A percentile compares a stretch with the other conserved stretches of the same genome.
phyloP scores from a whole-genome alignment of 2,797 vertebrate genomes.

The Coranthus polyacanthus region DNA sequence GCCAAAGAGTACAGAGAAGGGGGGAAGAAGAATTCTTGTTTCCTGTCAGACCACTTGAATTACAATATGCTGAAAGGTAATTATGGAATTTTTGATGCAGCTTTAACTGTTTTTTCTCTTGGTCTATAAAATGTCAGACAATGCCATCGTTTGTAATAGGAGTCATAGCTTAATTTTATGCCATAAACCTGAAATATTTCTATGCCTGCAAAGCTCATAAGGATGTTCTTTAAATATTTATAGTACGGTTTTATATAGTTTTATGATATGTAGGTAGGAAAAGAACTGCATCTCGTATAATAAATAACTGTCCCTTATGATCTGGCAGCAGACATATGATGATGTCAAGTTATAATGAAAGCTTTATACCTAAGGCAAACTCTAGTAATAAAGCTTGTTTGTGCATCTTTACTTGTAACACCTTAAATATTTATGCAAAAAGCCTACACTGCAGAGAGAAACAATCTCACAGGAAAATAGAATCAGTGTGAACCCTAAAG shows the following conservation, averaged over 20 bases:
- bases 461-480: neutral
- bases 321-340: neutral
- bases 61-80: too few species aligned
- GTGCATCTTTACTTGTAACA: constrained; percentile 9
- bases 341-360: constrained; percentile 16
- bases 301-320: constrained; percentile 4
- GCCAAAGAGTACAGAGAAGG: too few species aligned
- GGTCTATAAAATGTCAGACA: too few species aligned
- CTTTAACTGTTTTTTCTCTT: too few species aligned
- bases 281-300: constrained; percentile 7
- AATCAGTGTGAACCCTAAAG: constrained; percentile 1
- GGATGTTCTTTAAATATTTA: neutral
- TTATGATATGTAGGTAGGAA: neutral
- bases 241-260: too few species aligned
- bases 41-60: too few species aligned
- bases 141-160: too few species aligned
- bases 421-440: constrained; percentile 32
- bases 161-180: too few species aligned
- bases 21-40: too few species aligned
- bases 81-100: too few species aligned
- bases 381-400: constrained; percentile 17
- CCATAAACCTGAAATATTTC: neutral
- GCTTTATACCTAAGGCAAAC: constrained; percentile 11
- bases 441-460: constrained; percentile 11
- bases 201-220: neutral